phyloP scores from a whole-genome alignment of 2,797 vertebrate genomes.

The Pseudomugil gertrudae region DNA sequence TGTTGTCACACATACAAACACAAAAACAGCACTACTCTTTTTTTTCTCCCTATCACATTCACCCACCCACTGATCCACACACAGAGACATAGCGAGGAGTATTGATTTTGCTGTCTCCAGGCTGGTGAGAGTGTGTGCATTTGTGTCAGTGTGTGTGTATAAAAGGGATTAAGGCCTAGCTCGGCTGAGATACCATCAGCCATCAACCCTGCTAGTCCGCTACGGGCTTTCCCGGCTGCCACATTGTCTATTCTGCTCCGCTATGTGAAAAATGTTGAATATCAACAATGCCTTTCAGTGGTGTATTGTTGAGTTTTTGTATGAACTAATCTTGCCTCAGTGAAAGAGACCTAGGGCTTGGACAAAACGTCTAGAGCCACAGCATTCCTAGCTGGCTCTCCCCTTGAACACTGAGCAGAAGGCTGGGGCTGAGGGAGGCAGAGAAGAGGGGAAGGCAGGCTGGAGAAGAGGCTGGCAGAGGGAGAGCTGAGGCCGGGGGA shows the following conservation, averaged over 20 bases:
- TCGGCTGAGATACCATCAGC: conserved; percentile 97
- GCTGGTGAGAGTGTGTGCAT: conserved; percentile 82
- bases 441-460: conserved; percentile 64
- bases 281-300: conserved; percentile 99
- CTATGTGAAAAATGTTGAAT: conserved; percentile 99
- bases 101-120: conserved; percentile 88
- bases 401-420: conserved; percentile 87
- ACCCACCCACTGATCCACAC: conserved; percentile 62
- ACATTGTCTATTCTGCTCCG: conserved; percentile 99
- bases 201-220: conserved; percentile 90
- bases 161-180: conserved; percentile 94
- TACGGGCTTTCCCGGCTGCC: conserved; percentile 99
- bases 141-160: conserved; percentile 46
- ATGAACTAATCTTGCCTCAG: conserved; percentile 99
- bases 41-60: conserved; percentile 61
- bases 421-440: conserved; percentile 86
- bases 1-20: conserved; percentile 18
- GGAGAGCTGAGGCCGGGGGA: conserved; percentile 65
- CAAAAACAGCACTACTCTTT: conserved; percentile 44
- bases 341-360: conserved; percentile 95
- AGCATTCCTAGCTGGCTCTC: conserved; percentile 91
- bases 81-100: conserved; percentile 68
- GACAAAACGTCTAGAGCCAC: conserved; percentile 98
- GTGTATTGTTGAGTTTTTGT: conserved; percentile 99
- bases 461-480: conserved; percentile 57